Evolutionary conservation across 2,888 invertebrate genomes (phyloP).

Genomic region (Parnassius glacialis): DNA sequence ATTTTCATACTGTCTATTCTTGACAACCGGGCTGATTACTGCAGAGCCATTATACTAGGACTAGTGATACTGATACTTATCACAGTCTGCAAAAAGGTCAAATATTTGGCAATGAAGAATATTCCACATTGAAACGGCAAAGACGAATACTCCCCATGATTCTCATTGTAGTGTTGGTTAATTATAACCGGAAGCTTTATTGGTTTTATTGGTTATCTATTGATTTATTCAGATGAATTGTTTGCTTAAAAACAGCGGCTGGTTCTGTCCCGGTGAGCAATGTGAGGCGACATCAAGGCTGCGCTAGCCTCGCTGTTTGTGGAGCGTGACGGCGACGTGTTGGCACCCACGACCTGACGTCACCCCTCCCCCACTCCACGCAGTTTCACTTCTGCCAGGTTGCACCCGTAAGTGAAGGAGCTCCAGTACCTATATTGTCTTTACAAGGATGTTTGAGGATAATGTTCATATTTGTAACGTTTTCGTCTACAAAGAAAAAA

Average conservation of each 20-base stretch:
- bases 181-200: conserved; percentile 47
- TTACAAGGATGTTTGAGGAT: conserved; percentile 3
- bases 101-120: too few species aligned
- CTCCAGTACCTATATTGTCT: conserved; percentile 2
- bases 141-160: too few species aligned
- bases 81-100: too few species aligned
- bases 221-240: conserved; percentile 50
- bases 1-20: too few species aligned
- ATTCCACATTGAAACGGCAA: too few species aligned
- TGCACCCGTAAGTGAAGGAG: conserved; percentile 10
- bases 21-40: too few species aligned
- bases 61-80: too few species aligned
- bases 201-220: conserved; percentile 38
- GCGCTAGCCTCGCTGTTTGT: conserved; percentile 77
- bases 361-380: conserved; percentile 41
- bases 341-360: conserved; percentile 76
- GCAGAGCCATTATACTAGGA: too few species aligned
- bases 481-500: too few species aligned
- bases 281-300: conserved; percentile 77
- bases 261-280: conserved; percentile 71
- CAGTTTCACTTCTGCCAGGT: conserved; percentile 1
- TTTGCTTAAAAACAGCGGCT: conserved; percentile 55
- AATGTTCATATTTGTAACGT: not conserved
- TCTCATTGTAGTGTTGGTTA: conserved; percentile 28
- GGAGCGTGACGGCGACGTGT: conserved; percentile 80